These are phyloP conservation scores for Nothocercus nigrocapillus DNA, from an alignment of 2,113 vertebrate species.

Conservation along the genomic window DNA sequence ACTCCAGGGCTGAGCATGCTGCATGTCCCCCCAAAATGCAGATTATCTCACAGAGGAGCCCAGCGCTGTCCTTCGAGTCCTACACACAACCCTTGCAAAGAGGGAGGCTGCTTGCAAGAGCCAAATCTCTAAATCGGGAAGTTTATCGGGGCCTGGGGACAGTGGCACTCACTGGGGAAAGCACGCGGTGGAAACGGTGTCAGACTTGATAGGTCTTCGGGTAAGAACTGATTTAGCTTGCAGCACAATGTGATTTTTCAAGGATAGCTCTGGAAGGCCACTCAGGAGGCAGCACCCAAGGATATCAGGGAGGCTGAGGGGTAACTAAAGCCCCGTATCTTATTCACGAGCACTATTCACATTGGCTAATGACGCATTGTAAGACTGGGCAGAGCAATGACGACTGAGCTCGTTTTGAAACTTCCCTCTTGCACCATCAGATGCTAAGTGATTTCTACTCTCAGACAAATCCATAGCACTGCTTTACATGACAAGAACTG, in stretches of 20 bases:
- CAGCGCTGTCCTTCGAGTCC: neutral
- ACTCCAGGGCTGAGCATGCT: neutral
- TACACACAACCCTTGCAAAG: neutral
- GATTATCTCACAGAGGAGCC: neutral
- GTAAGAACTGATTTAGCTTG: neutral
- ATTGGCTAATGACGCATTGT: constrained; percentile 32
- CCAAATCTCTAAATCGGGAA: neutral
- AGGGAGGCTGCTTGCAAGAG: neutral
- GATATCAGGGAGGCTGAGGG: neutral
- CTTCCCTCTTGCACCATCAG: constrained; percentile 32
- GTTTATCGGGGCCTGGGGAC: neutral
- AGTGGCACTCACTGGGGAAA: neutral
- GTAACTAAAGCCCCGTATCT: neutral
- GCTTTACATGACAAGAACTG: neutral
- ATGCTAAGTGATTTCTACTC: neutral
- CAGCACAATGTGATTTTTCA: neutral
- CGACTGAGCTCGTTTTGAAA: constrained; percentile 43
- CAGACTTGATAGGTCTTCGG: neutral
- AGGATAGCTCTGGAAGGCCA: neutral
- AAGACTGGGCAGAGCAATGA: constrained; percentile 19
- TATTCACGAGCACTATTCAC: neutral
- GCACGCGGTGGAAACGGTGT: neutral
- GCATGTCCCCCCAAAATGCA: neutral
- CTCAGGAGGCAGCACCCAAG: neutral
- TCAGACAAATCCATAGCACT: neutral